phyloP scores from a whole-genome alignment of 2,888 invertebrate genomes.

The Agrochola litura region DNA sequence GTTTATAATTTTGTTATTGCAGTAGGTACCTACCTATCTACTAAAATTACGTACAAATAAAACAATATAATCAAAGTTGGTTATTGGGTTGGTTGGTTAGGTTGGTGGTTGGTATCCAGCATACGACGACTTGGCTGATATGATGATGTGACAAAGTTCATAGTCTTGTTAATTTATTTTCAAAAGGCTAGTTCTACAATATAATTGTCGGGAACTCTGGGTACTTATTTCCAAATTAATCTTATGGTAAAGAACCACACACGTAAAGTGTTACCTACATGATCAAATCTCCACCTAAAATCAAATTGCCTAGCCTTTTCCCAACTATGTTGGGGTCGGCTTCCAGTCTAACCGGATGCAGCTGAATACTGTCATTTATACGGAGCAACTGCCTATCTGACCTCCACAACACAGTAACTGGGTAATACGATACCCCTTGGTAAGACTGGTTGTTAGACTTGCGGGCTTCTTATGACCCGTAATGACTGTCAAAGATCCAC shows the following conservation, averaged over 20 bases:
- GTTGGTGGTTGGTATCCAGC: neutral
- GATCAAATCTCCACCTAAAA: neutral
- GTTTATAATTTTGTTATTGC: neutral
- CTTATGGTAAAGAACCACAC: neutral
- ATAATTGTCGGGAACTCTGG: neutral
- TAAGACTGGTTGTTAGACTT: too few species aligned
- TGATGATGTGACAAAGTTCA: neutral
- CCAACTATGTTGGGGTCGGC: too few species aligned
- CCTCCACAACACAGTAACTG: too few species aligned
- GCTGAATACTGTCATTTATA: too few species aligned
- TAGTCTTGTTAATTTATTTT: conserved; percentile 4
- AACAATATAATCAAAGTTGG: neutral
- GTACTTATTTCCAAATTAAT: neutral
- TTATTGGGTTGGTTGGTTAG: too few species aligned
- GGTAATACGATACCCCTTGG: too few species aligned
- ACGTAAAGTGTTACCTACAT: neutral
- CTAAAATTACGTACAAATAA: neutral
- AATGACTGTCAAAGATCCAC: too few species aligned
- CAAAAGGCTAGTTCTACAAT: neutral
- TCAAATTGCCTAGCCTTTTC: too few species aligned
- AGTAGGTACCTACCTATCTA: neutral
- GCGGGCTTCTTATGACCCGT: too few species aligned
- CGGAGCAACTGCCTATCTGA: too few species aligned
- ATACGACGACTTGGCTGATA: neutral
- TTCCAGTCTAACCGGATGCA: too few species aligned